Percentiles rank a stretch among this genome's conserved stretches.
These are phyloP conservation scores for Thunnus thynnus DNA, from an alignment of 2,113 vertebrate species.

Conservation along the genomic window DNA sequence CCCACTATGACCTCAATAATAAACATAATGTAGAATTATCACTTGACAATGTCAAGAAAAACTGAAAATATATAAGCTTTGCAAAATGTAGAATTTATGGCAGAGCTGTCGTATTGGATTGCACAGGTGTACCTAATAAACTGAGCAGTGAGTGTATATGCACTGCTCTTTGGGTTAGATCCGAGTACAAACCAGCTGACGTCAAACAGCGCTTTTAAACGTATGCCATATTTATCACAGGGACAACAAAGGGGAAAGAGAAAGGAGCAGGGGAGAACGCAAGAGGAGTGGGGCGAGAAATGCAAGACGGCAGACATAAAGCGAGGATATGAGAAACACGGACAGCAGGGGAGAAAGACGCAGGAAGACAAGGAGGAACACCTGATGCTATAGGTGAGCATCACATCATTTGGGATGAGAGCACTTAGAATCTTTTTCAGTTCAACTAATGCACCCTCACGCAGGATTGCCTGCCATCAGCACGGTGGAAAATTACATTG, in stretches of 20 bases:
- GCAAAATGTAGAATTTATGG: too few relatives aligned
- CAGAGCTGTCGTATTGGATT: too few relatives aligned
- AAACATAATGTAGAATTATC: too few relatives aligned
- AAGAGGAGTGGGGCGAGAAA: conserved; percentile 9
- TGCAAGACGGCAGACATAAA: conserved; percentile 9
- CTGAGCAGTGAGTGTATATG: neutral
- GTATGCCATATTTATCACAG: conserved; percentile 2
- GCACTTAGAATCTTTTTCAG: conserved; percentile 35
- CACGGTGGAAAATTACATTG: conserved; percentile 22
- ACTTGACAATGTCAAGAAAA: too few relatives aligned
- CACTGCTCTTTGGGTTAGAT: conserved; percentile 13
- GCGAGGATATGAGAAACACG: neutral
- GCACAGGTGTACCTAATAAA: too few relatives aligned
- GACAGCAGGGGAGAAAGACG: conserved; percentile 14
- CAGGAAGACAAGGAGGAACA: conserved; percentile 18
- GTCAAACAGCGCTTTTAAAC: conserved; percentile 20
- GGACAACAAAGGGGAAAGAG: conserved; percentile 15
- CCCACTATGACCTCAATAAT: too few relatives aligned
- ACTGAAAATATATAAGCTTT: too few relatives aligned
- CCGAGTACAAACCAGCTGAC: conserved; percentile 20
- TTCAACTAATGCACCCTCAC: neutral
- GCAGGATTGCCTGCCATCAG: neutral
- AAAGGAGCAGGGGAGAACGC: neutral
- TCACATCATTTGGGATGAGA: conserved; percentile 31
- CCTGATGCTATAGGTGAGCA: conserved; percentile 42